Evolutionary conservation across 2,113 vertebrate genomes (phyloP).

Genomic region (Chionis minor): DNA sequence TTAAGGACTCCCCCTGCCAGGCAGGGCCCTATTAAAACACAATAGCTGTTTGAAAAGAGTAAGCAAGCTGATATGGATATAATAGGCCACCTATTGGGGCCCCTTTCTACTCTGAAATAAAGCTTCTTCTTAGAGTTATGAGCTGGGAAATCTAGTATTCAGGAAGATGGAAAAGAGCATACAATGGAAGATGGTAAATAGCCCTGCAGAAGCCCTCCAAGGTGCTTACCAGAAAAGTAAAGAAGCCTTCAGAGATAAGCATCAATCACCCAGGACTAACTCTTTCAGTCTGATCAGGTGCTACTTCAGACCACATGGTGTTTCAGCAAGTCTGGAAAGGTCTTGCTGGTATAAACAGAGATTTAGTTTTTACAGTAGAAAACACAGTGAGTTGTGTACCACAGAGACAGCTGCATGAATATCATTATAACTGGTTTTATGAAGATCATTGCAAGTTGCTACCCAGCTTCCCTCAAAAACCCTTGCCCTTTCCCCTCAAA

Average conservation of each 20-base stretch:
- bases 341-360: not conserved
- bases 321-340: constrained; percentile 2
- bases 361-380: constrained; percentile 19
- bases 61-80: constrained; percentile 84
- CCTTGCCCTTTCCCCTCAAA: not conserved
- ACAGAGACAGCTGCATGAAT: not conserved
- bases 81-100: constrained; percentile 79
- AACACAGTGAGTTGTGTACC: not conserved
- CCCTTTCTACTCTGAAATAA: constrained; percentile 80
- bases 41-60: constrained; percentile 80
- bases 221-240: constrained; percentile 52
- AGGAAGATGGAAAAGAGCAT: constrained; percentile 53
- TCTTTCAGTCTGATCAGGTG: constrained; percentile 49
- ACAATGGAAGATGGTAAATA: constrained; percentile 59
- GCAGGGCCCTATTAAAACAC: constrained; percentile 80
- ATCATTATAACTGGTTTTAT: not conserved
- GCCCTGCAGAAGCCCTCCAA: constrained; percentile 68
- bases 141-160: constrained; percentile 74
- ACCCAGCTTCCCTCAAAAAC: not conserved
- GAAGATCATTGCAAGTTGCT: not conserved
- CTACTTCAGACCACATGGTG: not conserved
- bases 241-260: constrained; percentile 41
- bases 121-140: constrained; percentile 76
- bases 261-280: constrained; percentile 25
- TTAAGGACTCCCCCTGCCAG: constrained; percentile 77